Evolutionary conservation across 2,888 invertebrate species (phyloP).

Genomic region (Xestoiulus laeticollis): DNA sequence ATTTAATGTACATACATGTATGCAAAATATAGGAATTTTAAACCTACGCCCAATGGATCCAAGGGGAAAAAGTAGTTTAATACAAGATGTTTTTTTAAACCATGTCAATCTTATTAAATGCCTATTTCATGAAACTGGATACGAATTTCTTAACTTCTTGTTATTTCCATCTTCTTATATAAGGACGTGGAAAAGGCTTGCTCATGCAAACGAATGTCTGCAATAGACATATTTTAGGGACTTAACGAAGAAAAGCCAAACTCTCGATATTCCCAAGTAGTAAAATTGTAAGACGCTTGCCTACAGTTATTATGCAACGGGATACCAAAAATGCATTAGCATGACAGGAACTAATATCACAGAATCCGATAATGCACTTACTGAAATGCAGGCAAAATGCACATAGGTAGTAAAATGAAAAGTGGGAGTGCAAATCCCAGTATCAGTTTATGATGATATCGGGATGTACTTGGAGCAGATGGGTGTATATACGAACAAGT

Average conservation of each 20-base stretch:
- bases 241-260: neutral
- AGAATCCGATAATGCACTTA: conserved; percentile 21
- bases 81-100: no score
- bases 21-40: no score
- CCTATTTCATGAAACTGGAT: neutral
- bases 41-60: no score
- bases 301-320: conserved; percentile 16
- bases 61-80: no score
- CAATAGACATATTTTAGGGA: neutral
- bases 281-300: neutral
- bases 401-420: neutral
- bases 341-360: conserved; percentile 4
- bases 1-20: no score
- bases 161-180: neutral
- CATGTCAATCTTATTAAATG: no score
- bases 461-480: neutral
- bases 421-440: neutral
- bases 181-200: neutral
- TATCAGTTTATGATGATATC: neutral
- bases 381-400: neutral
- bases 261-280: neutral
- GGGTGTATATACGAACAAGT: neutral
- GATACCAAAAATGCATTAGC: conserved; percentile 28
- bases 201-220: neutral
- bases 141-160: neutral